Evolutionary conservation across 2,113 vertebrate species (phyloP), one percentile per base, ranked within the genome.

Genomic region (Psophia crepitans): DNA sequence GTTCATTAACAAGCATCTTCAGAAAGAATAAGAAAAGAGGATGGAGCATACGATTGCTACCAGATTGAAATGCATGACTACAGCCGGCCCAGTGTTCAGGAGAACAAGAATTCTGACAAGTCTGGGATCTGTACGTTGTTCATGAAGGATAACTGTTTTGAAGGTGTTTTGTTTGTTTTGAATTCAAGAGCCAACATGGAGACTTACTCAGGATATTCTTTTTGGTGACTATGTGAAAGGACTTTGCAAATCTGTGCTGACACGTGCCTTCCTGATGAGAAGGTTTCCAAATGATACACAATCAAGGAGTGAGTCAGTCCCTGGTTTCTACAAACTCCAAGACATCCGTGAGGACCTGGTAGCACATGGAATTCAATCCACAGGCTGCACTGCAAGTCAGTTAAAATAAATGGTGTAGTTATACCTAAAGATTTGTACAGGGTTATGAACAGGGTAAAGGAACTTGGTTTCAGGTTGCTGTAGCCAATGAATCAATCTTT

Each of bases 11-110:
- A 76, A 87, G 69, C 87, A 89, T 89, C 84, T 97, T 96, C 87
- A 93, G 87, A 97, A 92, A 87, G 93, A 95, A 92, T 95, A 91
- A 90, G 94, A 95, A 87, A 97, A 90, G 46, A 93, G 53, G 61
- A 75, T 23, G 22, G 75, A 87, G 84, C 44, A 61, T 12, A 94
- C 0, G 2, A 49, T 26, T n/a, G 32, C 74, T 82, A 76, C 48
- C 44, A 93, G 80, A 48, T 6, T 69, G 66, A 77, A 87, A 79
- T 39, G 43, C 28, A 21, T 27, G 23, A 90, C 87, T 80, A 8
- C 41, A 57, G 51, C 66, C 80, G 77, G 66, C 14, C 61, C 14
- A 4, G 68, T 18, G 44, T 51, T 35, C 60, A 64, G 54, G 22
- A 89, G 68, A n/a, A 77, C 65, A 85, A 61, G 22, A 56, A 54